Evolutionary conservation across 2,888 invertebrate genomes (phyloP).

Genomic region (Tryphoninae sp.): DNA sequence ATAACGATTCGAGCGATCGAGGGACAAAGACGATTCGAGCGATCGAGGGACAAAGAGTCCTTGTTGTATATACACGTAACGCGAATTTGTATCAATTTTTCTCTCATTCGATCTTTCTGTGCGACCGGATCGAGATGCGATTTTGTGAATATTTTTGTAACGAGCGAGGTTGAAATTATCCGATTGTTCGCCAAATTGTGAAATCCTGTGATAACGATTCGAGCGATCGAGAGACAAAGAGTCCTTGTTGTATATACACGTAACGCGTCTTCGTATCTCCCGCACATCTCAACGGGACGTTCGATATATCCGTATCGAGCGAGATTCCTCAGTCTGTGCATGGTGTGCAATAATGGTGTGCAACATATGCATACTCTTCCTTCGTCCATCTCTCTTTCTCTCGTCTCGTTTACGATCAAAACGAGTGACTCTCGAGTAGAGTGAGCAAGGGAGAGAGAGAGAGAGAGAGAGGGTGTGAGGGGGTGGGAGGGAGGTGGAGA

Average conservation of each 20-base stretch:
- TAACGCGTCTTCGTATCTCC: background rate
- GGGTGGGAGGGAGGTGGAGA: background rate
- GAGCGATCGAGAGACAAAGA: slow-evolving; percentile 21
- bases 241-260: background rate
- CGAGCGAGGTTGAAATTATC: background rate
- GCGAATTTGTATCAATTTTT: background rate
- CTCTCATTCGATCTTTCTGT: slow-evolving; percentile 47
- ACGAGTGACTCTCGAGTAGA: slow-evolving; percentile 20
- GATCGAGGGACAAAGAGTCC: slow-evolving; percentile 25
- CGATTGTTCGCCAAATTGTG: background rate
- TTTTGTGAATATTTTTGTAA: background rate
- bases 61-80: slow-evolving; percentile 1
- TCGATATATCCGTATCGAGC: slow-evolving; percentile 34
- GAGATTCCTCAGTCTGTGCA: slow-evolving; percentile 3
- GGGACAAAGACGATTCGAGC: slow-evolving; percentile 18
- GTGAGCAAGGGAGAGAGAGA: background rate
- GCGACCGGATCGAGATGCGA: slow-evolving; percentile 32
- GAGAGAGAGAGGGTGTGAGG: slow-evolving; percentile 1
- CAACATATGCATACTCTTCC: slow-evolving; percentile 25
- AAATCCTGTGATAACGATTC: background rate
- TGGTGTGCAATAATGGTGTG: slow-evolving; percentile 28
- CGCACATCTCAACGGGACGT: background rate
- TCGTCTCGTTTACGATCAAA: slow-evolving; percentile 31
- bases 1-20: background rate
- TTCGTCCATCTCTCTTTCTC: slow-evolving; percentile 30